Conservation (phyloP, 1,140 invertebrate genomes). For the Vanessa atalanta region DNA sequence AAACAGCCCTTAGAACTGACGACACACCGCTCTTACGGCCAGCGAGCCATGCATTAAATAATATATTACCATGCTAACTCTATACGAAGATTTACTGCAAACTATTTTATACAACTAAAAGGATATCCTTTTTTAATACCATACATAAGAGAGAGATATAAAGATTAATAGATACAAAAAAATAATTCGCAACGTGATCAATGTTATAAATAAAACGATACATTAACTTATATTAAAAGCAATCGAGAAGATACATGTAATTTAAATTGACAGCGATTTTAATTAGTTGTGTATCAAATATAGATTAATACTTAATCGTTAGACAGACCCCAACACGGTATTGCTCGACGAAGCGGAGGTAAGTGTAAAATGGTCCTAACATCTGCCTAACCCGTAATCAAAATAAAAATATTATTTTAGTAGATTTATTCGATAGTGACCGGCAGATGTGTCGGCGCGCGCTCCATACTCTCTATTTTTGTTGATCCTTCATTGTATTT, state of each 20-base stretch:
- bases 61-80: neutral
- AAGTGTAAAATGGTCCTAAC: slow-evolving; percentile 55
- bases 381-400: slow-evolving; percentile 79
- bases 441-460: slow-evolving; percentile 74
- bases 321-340: neutral
- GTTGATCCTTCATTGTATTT: slow-evolving; percentile 72
- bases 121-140: too few species aligned
- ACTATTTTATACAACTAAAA: neutral
- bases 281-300: too few species aligned
- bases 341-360: slow-evolving; percentile 40
- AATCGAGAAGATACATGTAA: too few species aligned
- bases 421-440: slow-evolving; percentile 79
- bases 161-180: too few species aligned
- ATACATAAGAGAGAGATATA: too few species aligned
- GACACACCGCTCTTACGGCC: slow-evolving; percentile 8
- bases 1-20: slow-evolving; percentile 57
- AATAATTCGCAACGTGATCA: too few species aligned
- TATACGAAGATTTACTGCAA: neutral
- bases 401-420: slow-evolving; percentile 81
- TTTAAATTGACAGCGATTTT: too few species aligned
- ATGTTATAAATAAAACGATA: too few species aligned
- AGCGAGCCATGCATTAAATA: neutral
- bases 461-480: slow-evolving; percentile 71
- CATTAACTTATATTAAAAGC: too few species aligned
- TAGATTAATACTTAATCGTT: neutral